Conservation (phyloP, 23 tunicate species). For the Diplosoma virens region DNA sequence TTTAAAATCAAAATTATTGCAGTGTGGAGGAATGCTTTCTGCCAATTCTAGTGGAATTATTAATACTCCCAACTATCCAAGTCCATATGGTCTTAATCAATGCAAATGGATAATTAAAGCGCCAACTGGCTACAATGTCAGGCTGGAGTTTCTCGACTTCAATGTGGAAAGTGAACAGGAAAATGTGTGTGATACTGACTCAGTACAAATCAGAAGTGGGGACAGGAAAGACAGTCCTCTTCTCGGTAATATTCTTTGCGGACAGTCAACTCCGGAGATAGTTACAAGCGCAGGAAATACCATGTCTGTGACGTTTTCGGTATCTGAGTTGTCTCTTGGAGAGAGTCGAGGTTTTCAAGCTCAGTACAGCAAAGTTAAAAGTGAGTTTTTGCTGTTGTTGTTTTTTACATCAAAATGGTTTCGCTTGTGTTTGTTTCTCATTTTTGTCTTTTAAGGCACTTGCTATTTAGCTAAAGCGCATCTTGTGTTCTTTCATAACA, state of each 20-base stretch:
- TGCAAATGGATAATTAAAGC: conserved; percentile 52
- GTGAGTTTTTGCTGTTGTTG: background rate
- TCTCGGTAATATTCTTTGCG: conserved; percentile 28
- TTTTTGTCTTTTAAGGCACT: too few relatives aligned
- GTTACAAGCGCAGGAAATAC: conserved; percentile 26
- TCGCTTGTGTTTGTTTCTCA: too few relatives aligned
- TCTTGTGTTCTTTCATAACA: too few relatives aligned
- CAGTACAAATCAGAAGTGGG: conserved; percentile 20
- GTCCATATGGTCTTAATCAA: background rate
- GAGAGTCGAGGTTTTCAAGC: conserved; percentile 35
- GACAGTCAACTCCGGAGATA: conserved; percentile 30
- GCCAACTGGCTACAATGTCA: background rate
- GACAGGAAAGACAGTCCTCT: background rate
- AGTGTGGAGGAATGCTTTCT: conserved; percentile 33
- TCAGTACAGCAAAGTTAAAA: background rate
- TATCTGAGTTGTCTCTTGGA: background rate
- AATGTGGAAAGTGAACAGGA: conserved; percentile 19
- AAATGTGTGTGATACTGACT: conserved; percentile 14
- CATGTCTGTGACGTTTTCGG: conserved; percentile 8
- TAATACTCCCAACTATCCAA: conserved; percentile 35
- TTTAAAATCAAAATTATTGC: background rate
- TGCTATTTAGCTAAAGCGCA: too few relatives aligned
- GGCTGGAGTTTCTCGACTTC: conserved; percentile 18
- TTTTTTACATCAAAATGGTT: too few relatives aligned
- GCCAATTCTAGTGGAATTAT: background rate